Evolutionary conservation across 1,140 invertebrate species (phyloP).

Genomic region (Nomia melanderi): DNA sequence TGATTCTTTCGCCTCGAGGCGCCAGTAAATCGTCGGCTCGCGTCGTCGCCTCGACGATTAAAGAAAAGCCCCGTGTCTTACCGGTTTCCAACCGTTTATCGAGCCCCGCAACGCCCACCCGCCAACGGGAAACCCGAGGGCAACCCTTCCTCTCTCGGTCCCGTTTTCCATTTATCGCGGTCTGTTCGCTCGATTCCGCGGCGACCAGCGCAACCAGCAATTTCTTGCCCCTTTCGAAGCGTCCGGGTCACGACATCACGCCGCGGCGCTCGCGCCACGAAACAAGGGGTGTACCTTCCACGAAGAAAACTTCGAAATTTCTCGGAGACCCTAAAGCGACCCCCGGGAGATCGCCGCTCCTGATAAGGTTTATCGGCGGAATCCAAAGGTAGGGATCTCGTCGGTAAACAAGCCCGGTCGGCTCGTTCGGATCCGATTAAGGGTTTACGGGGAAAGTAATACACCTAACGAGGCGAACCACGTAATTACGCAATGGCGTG

Average conservation of each 20-base stretch:
- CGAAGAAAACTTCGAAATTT: slow-evolving; percentile 49
- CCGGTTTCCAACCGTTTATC: not conserved
- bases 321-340: slow-evolving; percentile 27
- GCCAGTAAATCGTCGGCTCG: too few species aligned
- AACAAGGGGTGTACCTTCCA: slow-evolving; percentile 1
- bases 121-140: too few species aligned
- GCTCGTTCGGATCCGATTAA: slow-evolving; percentile 72
- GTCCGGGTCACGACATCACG: slow-evolving; percentile 20
- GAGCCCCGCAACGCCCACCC: too few species aligned
- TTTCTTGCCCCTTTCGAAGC: slow-evolving; percentile 10
- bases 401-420: slow-evolving; percentile 60
- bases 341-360: slow-evolving; percentile 23
- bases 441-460: slow-evolving; percentile 72
- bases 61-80: too few species aligned
- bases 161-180: not conserved
- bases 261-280: not conserved
- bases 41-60: too few species aligned
- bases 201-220: not conserved
- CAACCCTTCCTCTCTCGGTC: slow-evolving; percentile 26
- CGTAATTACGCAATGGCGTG: slow-evolving; percentile 80
- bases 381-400: slow-evolving; percentile 45
- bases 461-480: slow-evolving; percentile 77
- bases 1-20: too few species aligned
- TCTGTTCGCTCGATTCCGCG: not conserved
- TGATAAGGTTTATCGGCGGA: slow-evolving; percentile 43